Conservation (phyloP, 2,113 vertebrate species). For the Tragelaphus scriptus region DNA sequence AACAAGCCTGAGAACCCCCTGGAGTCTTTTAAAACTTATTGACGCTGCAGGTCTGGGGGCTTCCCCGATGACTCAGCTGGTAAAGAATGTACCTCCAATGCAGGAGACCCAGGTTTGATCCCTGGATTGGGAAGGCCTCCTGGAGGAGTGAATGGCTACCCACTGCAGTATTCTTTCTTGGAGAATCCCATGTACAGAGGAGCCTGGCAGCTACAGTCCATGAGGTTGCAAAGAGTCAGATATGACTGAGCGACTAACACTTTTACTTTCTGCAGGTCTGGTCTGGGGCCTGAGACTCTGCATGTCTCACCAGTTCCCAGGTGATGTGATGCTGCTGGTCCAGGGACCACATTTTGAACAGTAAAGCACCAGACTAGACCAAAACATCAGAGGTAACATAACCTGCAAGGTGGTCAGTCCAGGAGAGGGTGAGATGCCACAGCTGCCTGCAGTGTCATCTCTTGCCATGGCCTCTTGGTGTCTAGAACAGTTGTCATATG, state of each 20-base stretch:
- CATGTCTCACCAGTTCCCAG: neutral
- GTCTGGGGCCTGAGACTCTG: neutral
- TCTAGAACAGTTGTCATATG: neutral
- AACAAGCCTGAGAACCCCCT: neutral
- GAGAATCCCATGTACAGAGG: neutral
- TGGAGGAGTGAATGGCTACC: neutral
- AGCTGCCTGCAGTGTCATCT: neutral
- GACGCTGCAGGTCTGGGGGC: neutral
- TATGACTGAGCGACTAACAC: neutral
- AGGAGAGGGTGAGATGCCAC: neutral
- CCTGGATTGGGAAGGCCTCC: neutral
- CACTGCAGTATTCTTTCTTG: neutral
- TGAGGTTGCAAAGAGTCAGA: neutral
- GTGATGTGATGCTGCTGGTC: neutral
- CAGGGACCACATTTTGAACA: neutral
- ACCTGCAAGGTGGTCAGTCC: neutral
- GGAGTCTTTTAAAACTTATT: neutral
- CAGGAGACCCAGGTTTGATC: neutral
- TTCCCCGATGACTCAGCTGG: neutral
- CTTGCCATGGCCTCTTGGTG: fast-evolving
- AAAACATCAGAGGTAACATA: neutral
- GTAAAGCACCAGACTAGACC: neutral
- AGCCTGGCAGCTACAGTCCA: neutral
- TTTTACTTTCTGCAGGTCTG: neutral
- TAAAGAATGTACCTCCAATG: neutral